A percentile compares a stretch with the other conserved stretches of the same genome.
Evolutionary conservation across 1,140 invertebrate species (phyloP).

Genomic region (Caenorhabditis latens): DNA sequence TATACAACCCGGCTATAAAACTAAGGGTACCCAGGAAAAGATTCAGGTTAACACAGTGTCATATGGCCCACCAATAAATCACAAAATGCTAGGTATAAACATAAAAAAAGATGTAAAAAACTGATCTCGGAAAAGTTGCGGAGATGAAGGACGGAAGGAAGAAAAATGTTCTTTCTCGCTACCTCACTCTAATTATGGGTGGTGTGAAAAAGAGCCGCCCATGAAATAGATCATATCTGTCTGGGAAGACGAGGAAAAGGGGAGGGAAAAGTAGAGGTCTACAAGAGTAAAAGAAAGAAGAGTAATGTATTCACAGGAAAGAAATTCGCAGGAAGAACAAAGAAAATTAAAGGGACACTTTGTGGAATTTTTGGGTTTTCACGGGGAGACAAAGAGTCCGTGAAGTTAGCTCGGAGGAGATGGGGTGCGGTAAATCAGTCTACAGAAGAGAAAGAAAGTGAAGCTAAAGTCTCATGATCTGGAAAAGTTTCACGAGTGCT

Average conservation of each 20-base stretch:
- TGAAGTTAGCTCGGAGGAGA: background rate
- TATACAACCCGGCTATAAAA: too few relatives aligned
- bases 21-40: too few relatives aligned
- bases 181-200: background rate
- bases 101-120: too few relatives aligned
- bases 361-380: background rate
- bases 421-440: background rate
- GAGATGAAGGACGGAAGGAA: background rate
- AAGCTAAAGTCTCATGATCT: too few relatives aligned
- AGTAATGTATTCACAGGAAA: conserved; percentile 43
- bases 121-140: too few relatives aligned
- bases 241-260: background rate
- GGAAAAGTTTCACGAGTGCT: too few relatives aligned
- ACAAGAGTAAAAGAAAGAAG: background rate
- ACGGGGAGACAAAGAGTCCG: too few relatives aligned
- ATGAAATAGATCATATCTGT: conserved; percentile 19
- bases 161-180: background rate
- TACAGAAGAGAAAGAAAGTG: too few relatives aligned
- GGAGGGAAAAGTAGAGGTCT: background rate
- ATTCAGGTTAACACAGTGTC: too few relatives aligned
- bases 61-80: too few relatives aligned
- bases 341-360: conserved; percentile 22
- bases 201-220: conserved; percentile 18
- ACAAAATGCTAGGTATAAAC: too few relatives aligned
- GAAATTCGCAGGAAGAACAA: conserved; percentile 4